Conservation (phyloP, 2,113 vertebrate species). For the Thunnus thynnus region DNA sequence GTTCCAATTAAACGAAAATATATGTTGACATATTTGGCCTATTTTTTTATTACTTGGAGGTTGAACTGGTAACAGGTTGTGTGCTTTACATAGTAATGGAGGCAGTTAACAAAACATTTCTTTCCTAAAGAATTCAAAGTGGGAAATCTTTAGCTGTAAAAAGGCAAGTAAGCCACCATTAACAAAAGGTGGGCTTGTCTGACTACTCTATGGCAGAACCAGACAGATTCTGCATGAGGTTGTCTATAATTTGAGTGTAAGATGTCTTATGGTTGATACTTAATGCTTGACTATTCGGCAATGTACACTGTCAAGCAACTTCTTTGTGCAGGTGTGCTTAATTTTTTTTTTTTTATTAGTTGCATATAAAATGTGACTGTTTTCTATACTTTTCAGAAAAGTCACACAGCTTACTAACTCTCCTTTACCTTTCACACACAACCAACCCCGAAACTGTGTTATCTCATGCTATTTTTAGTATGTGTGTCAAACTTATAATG, state of each 20-base stretch:
- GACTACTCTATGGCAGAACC: neutral
- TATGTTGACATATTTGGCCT: neutral
- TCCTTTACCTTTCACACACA: neutral
- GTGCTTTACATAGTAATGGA: too few relatives aligned
- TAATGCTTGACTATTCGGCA: neutral
- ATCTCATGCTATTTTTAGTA: slow-evolving; percentile 15
- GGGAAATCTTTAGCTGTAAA: too few relatives aligned
- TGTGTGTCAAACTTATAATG: slow-evolving; percentile 51
- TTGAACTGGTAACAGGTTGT: too few relatives aligned
- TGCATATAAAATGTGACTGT: neutral
- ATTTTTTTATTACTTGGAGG: neutral
- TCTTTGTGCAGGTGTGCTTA: neutral
- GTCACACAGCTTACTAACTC: neutral
- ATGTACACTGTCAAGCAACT: neutral
- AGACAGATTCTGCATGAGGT: neutral
- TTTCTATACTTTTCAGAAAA: neutral
- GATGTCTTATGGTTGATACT: neutral
- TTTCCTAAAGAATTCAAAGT: too few relatives aligned
- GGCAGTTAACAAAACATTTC: too few relatives aligned
- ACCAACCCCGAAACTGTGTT: neutral
- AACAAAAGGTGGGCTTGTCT: neutral
- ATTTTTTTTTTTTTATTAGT: neutral
- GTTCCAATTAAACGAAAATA: neutral
- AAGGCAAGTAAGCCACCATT: neutral
- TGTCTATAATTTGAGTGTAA: too few relatives aligned